A percentile compares a stretch with the other conserved stretches of the same genome.
phyloP scores from a whole-genome alignment of 2,888 invertebrate genomes.

The Molanna angustata region DNA sequence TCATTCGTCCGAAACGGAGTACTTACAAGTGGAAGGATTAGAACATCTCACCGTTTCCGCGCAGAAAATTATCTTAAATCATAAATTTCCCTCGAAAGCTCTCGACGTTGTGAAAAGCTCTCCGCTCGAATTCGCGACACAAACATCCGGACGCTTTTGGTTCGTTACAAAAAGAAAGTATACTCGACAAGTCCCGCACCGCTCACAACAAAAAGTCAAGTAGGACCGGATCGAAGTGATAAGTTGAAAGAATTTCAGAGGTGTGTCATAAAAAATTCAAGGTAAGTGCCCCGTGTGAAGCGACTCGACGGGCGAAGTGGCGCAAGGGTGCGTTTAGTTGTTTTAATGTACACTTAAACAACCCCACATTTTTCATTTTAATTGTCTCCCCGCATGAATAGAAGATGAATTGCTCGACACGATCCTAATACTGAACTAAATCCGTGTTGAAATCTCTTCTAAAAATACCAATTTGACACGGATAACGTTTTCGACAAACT shows the following conservation, averaged over 20 bases:
- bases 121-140: conserved; percentile 15
- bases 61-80: conserved; percentile 10
- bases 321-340: neutral
- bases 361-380: too few species aligned
- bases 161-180: conserved; percentile 6
- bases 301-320: conserved; percentile 8
- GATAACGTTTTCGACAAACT: too few species aligned
- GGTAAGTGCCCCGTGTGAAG: conserved; percentile 28
- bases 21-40: too few species aligned
- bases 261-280: conserved; percentile 28
- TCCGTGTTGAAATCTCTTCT: too few species aligned
- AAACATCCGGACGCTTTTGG: conserved; percentile 11
- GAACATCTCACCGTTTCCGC: too few species aligned
- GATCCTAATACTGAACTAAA: too few species aligned
- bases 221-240: conserved; percentile 23
- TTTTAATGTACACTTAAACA: too few species aligned
- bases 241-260: conserved; percentile 28
- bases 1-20: too few species aligned
- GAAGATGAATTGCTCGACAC: too few species aligned
- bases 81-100: conserved; percentile 10
- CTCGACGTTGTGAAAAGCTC: conserved; percentile 11
- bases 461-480: too few species aligned
- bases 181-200: neutral
- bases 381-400: too few species aligned
- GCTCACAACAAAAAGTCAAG: neutral